Conservation (phyloP, 2,888 invertebrate genomes). For the Diarsia brunnea region DNA sequence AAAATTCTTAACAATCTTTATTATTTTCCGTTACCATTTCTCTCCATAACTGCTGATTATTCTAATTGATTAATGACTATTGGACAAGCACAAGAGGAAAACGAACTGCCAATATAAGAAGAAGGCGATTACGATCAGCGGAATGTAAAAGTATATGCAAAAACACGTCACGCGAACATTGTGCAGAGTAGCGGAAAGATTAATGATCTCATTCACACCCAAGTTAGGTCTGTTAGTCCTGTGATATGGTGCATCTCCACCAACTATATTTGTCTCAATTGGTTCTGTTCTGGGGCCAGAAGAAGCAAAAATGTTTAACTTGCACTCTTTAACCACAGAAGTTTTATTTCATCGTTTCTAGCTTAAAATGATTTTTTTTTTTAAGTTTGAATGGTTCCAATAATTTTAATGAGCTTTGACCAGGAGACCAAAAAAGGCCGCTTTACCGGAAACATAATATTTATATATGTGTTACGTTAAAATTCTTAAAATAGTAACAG, state of each 20-base stretch:
- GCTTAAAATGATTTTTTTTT: no score
- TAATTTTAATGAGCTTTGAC: neutral
- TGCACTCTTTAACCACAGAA: neutral
- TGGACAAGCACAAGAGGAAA: slow-evolving; percentile 55
- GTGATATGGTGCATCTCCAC: neutral
- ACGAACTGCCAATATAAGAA: slow-evolving; percentile 43
- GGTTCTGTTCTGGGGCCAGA: neutral
- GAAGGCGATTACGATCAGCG: slow-evolving; percentile 48
- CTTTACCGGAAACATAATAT: no score
- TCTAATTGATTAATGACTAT: slow-evolving; percentile 51
- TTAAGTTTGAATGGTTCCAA: neutral
- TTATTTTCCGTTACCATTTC: slow-evolving; percentile 26
- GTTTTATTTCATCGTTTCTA: neutral
- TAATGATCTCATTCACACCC: slow-evolving; percentile 56
- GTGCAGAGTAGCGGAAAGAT: slow-evolving; percentile 60
- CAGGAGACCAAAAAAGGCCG: neutral
- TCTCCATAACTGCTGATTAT: slow-evolving; percentile 23
- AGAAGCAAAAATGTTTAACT: neutral
- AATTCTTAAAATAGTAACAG: no score
- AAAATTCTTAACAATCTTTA: neutral
- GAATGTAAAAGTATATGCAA: slow-evolving; percentile 67
- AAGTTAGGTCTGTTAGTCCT: slow-evolving; percentile 6
- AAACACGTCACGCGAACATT: slow-evolving; percentile 62
- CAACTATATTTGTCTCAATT: neutral
- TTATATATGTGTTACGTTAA: no score